phyloP scores from a whole-genome alignment of 2,113 vertebrate species.

The Seriola quinqueradiata region DNA sequence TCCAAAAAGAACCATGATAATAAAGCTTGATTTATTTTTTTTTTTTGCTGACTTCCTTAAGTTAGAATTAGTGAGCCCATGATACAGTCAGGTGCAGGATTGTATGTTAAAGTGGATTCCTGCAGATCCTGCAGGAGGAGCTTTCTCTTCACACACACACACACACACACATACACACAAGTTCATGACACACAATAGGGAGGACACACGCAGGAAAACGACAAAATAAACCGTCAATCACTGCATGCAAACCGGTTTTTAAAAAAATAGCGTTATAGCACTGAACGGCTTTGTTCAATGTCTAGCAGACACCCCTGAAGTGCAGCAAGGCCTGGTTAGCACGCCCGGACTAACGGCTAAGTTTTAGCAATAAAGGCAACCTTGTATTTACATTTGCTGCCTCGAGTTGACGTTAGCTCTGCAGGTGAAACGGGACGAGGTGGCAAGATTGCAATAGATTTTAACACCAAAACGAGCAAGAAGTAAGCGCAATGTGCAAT shows the following conservation, averaged over 20 bases:
- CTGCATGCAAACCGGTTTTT: neutral
- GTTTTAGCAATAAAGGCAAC: conserved; percentile 25
- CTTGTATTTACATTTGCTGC: conserved; percentile 27
- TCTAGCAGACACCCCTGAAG: neutral
- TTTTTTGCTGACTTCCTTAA: neutral
- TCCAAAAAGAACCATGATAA: too few relatives aligned
- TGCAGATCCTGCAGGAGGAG: conserved; percentile 28
- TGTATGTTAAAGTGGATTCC: conserved; percentile 11
- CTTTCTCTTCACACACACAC: conserved; percentile 14
- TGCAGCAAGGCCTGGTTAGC: conserved; percentile 39
- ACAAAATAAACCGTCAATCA: neutral
- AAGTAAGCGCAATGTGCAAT: neutral
- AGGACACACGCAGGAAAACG: neutral
- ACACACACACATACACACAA: conserved; percentile 5
- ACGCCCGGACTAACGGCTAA: conserved; percentile 31
- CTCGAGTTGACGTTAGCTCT: conserved; percentile 12
- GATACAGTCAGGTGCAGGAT: neutral
- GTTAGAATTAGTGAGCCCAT: neutral
- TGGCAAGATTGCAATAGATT: neutral
- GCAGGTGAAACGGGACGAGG: neutral
- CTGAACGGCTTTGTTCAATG: neutral
- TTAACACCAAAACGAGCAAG: neutral
- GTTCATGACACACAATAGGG: conserved; percentile 16
- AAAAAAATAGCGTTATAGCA: neutral
- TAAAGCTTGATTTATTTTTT: neutral